A percentile compares a stretch with the other conserved stretches of the same genome.
These are phyloP conservation scores for Dasyurus viverrinus DNA, from an alignment of 2,113 vertebrate species.

Conservation along the genomic window DNA sequence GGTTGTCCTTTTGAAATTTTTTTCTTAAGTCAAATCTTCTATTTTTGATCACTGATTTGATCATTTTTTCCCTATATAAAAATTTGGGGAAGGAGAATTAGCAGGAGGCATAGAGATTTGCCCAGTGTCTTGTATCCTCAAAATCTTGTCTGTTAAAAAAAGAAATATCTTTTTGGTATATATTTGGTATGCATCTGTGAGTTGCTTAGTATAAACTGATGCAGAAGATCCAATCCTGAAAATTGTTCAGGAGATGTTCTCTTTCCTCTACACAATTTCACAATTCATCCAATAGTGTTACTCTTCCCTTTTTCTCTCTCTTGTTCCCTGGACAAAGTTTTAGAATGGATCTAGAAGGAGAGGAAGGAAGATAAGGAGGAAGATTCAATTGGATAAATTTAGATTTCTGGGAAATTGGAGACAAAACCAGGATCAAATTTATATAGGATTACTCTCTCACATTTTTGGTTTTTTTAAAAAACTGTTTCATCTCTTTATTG, in stretches of 20 bases:
- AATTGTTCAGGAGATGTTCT: background rate
- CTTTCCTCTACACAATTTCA: background rate
- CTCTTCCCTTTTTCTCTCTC: background rate
- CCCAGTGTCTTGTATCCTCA: background rate
- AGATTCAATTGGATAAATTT: background rate
- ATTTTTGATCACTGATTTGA: background rate
- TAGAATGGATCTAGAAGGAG: background rate
- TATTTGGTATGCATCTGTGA: background rate
- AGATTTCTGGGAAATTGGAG: conserved; percentile 35
- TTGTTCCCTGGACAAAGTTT: background rate
- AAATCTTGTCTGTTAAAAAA: background rate
- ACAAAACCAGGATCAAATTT: background rate
- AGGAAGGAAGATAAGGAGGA: background rate
- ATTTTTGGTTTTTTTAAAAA: background rate
- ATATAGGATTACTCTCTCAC: background rate
- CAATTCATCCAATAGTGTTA: background rate
- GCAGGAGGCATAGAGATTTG: background rate
- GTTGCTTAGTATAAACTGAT: background rate
- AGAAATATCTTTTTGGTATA: background rate
- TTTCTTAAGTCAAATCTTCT: conserved; percentile 32
- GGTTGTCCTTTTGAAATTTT: background rate
- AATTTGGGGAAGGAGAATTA: background rate
- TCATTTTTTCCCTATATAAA: background rate
- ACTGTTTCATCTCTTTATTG: background rate
- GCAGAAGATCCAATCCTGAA: background rate